Evolutionary conservation across 2,797 vertebrate genomes (phyloP).

Genomic region (Amblyopsis hoosieri): DNA sequence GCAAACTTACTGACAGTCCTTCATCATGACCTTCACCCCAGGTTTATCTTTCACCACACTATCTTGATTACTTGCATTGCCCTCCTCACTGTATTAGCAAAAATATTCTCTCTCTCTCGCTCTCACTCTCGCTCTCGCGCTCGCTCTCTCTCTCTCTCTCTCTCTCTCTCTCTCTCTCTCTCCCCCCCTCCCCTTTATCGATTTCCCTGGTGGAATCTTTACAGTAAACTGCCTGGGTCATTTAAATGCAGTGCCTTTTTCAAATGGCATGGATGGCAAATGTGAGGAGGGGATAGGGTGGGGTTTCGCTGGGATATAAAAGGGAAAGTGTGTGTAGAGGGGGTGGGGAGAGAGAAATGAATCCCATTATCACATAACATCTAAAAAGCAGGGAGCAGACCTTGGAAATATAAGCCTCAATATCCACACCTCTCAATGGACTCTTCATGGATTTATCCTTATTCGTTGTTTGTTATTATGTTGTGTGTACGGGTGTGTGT

Average conservation of each 20-base stretch:
- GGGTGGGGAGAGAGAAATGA: constrained; percentile 40
- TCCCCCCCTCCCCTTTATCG: constrained; percentile 45
- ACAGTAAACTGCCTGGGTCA: constrained; percentile 75
- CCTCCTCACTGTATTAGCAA: constrained; percentile 27
- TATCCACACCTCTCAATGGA: constrained; percentile 6
- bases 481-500: background rate
- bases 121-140: constrained; percentile 49
- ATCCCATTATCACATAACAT: constrained; percentile 56
- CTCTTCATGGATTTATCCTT: background rate
- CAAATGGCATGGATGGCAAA: constrained; percentile 63
- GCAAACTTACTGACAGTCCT: background rate
- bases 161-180: constrained; percentile 41
- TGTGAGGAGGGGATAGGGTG: constrained; percentile 33
- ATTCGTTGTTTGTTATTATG: constrained; percentile 6
- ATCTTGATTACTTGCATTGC: constrained; percentile 1
- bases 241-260: constrained; percentile 75
- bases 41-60: background rate
- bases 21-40: background rate
- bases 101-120: constrained; percentile 39
- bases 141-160: background rate
- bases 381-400: constrained; percentile 26
- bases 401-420: constrained; percentile 9
- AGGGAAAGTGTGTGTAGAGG: constrained; percentile 7
- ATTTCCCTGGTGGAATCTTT: constrained; percentile 73
- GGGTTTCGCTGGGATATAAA: background rate